Base-by-base conservation (phyloP, 2,888 invertebrate species). In the Melolontha melolontha region DNA sequence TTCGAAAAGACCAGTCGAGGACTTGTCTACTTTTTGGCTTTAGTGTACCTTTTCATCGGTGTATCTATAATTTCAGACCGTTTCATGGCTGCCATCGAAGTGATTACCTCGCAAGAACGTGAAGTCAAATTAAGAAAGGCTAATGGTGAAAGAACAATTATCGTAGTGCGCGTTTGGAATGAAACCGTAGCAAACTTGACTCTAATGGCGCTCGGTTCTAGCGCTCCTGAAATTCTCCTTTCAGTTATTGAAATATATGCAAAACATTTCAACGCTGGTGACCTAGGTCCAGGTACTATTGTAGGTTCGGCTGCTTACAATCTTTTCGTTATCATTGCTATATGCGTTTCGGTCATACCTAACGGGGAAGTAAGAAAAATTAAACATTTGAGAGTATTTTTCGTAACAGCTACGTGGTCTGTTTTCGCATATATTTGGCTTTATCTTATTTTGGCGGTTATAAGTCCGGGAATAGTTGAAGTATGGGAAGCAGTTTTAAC, bases 51-150 rank as follows among this genome's bases (percentile, higher is more conserved):
- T 82, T 99, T 99, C 86, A 94, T 99, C 80, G 99, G 99, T 66
- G 98, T 99, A 51, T 98, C 98, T 75, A 98, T 99, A 82, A 94
- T 98, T 74, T 97, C 98, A 75, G 99, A 99, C 83, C 91, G 98
- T 69, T 99, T 99, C 86, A 99, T 99, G 99, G 96, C 97, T 47
- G 94, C 98, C 77, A 99, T 99, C 82, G 99, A 99, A 87, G 97
- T 84, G 42, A 99, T 99, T 82, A 99, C 98, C 63, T 97, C 98
- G 0, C 93, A 97, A 82, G 98, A 99, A 83, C 94, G 95, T 78
- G 96, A 97, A 83, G 92, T 99, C 78, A 91, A 92, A 77, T 92
- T 99, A 69, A 93, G 94, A 79, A 92, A 94, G 73, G 91, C 93
- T 72, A 94, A 93, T 78, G 95, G 95, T 70, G 94, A 95, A 70